Base-by-base conservation (phyloP, 2,888 invertebrate genomes). In the Chorisops tibialis region DNA sequence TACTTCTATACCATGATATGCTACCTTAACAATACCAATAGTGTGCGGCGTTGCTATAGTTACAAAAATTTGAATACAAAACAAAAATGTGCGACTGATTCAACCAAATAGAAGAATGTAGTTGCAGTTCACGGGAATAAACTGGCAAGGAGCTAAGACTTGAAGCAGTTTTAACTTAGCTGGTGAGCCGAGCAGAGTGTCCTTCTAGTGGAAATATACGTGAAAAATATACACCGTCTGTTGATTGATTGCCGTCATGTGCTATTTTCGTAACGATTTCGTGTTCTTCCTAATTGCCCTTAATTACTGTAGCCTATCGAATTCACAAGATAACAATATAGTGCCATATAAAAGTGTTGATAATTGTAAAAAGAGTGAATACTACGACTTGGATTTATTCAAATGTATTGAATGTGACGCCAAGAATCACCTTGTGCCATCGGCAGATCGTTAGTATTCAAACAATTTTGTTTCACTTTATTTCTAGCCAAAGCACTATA, bases 331-430 rank as follows among this genome's bases (percentile, higher is more conserved):
- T 61, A 39, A 39, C 11, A 12, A 51, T n/a, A 21, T 52, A 14
- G 11, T 61, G 7, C 14, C 35, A 2, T 61, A 35, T 24, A 51
- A 61, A 61, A 61, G 45, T 52, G 24, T 51, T 9, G 52, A 61
- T 16, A 70, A 74, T 64, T 83, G 83, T 69, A 74, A 72, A 39
- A 68, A 67, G 61, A 75, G 76, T 65, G 80, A 82, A 69, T 81
- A 79, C 70, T 83, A 81, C 63, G 79, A 81, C 72, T 67, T 79
- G 41, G 74, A 79, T 67, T 73, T 74, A 24, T 79, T 84, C 62
- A 75, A 77, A 48, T 84, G 84, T 70, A 65, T 72, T 19, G 67
- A 74, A 1, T 84, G 84, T 70, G 73, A 78, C 67, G 43, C 63
- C n/a, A 75, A 70, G 16, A 73, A 73, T 66, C 72, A 76, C 61